Base-by-base conservation (phyloP, 2,797 vertebrate species). In the Myotis pilosus region DNA sequence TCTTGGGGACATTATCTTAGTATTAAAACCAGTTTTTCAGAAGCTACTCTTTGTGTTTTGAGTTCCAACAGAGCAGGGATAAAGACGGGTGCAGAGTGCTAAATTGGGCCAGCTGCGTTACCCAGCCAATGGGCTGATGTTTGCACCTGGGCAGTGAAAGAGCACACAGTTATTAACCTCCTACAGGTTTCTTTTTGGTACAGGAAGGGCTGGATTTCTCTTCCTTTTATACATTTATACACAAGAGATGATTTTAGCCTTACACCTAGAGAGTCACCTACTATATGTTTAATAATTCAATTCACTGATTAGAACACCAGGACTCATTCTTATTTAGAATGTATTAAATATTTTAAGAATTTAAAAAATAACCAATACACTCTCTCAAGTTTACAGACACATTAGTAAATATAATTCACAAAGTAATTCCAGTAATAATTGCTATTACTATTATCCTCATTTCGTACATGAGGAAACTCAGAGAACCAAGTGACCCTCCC, bases 231-330 rank as follows among this genome's bases (percentile, higher is more conserved):
- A 76, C 25, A 41, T 36, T 68, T 86, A 79, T 64, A 82, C 19
- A 57, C 72, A 82, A 78, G 53, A 74, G 41, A 69, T 83, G 11
- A 51, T 75, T 85, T 93, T 72, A 75, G 60, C 66, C 60, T 82
- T 91, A 55, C 55, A 89, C 57, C 33, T 81, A 57, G 68, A 80
- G 30, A 71, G 36, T 79, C 23, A 38, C 62, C 69, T 53, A 62
- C 38, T n/a, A 75, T 11, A 57, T 87, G 20, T 89, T 94, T 62
- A 90, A 87, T 89, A 82, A 95, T 74, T 85, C 10, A 62, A 20
- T 64, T 94, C 75, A 76, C 60, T 91, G 87, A 85, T 91, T 62
- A 94, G 81, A 93, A 66, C 74, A 85, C 20, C 16, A 93, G 85
- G 23, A 62, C 17, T 78, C 72, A 16, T 69, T 60, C 76, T 87